Evolutionary conservation across 2,888 invertebrate genomes (phyloP).

Genomic region (Syritta pipiens): DNA sequence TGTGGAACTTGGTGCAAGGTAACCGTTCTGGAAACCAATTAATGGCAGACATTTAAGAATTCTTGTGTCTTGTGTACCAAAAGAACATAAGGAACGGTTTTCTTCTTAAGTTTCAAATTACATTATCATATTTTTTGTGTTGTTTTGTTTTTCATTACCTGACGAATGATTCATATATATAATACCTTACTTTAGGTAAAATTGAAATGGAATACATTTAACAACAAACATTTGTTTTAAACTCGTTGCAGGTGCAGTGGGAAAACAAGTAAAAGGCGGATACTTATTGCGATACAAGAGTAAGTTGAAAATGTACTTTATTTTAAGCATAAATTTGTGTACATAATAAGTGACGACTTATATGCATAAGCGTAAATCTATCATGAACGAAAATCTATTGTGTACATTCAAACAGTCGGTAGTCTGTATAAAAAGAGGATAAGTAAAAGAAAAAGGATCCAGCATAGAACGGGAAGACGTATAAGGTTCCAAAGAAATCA

Average conservation of each 20-base stretch:
- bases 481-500: too few relatives aligned
- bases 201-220: too few relatives aligned
- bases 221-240: too few relatives aligned
- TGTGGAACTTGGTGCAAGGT: constrained; percentile 17
- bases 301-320: constrained; percentile 81
- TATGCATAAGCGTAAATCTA: too few relatives aligned
- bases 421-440: too few relatives aligned
- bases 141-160: not conserved
- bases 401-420: too few relatives aligned
- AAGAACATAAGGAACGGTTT: not conserved
- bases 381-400: too few relatives aligned
- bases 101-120: not conserved
- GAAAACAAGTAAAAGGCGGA: constrained; percentile 87
- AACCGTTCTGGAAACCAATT: constrained; percentile 41
- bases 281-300: constrained; percentile 88
- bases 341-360: too few relatives aligned
- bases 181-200: too few relatives aligned
- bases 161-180: not conserved
- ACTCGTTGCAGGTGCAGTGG: constrained; percentile 82
- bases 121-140: constrained; percentile 2
- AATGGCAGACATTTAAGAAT: constrained; percentile 23
- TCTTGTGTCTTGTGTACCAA: not conserved
- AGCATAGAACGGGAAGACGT: too few relatives aligned
- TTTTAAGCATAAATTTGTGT: too few relatives aligned
- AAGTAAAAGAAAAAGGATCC: too few relatives aligned